A percentile compares a stretch with the other conserved stretches of the same genome.
Conservation (phyloP, 2,888 invertebrate species). For the Microplitis manilae region DNA sequence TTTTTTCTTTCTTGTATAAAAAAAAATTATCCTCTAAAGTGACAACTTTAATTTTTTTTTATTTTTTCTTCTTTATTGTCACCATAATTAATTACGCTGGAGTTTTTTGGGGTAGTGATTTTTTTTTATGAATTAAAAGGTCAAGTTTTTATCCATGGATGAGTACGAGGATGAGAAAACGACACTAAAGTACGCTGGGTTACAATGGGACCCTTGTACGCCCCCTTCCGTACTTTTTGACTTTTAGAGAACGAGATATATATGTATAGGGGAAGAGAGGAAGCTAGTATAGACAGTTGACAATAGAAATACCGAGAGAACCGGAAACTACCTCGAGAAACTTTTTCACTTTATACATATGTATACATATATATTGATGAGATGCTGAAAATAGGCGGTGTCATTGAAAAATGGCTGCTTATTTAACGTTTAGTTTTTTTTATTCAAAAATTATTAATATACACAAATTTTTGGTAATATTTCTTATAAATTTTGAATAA, state of each 20-base stretch:
- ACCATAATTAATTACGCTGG: background rate
- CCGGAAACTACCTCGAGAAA: conserved; percentile 59
- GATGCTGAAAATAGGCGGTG: conserved; percentile 33
- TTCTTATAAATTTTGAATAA: background rate
- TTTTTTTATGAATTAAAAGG: conserved; percentile 11
- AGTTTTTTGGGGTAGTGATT: background rate
- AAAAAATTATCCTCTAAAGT: background rate
- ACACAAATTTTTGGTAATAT: background rate
- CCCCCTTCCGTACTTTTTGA: conserved; percentile 64
- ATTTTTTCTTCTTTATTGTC: background rate
- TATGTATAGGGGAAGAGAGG: conserved; percentile 27
- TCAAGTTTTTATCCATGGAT: conserved; percentile 6
- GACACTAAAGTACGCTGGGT: conserved; percentile 45
- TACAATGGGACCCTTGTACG: conserved; percentile 56
- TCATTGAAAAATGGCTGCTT: conserved; percentile 12
- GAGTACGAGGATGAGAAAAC: conserved; percentile 38
- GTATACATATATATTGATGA: conserved; percentile 18
- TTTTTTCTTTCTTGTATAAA: background rate
- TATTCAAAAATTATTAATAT: background rate
- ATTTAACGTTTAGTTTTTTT: background rate
- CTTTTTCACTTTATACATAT: conserved; percentile 27
- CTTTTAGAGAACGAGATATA: conserved; percentile 51
- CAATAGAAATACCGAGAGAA: conserved; percentile 54
- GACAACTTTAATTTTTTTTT: background rate
- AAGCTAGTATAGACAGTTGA: conserved; percentile 16